Percentiles rank a stretch among this genome's conserved stretches.
Evolutionary conservation across 2,888 invertebrate genomes (phyloP).

Genomic region (Carcina quercana): DNA sequence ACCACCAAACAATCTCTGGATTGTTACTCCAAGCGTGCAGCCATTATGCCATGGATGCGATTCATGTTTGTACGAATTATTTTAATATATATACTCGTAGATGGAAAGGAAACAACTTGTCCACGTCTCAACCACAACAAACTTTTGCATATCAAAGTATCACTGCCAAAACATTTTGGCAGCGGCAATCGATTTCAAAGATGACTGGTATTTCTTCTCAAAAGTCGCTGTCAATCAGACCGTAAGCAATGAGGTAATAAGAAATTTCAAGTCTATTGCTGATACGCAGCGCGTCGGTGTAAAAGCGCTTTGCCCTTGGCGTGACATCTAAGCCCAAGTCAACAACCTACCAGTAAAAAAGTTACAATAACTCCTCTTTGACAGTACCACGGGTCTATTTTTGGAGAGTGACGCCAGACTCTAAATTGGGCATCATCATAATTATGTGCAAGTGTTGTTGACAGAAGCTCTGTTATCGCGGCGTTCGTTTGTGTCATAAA

Average conservation of each 20-base stretch:
- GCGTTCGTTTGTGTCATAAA: not conserved
- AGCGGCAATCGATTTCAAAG: conserved; percentile 7
- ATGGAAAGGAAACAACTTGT: too few relatives aligned
- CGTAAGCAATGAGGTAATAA: not conserved
- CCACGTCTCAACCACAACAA: too few relatives aligned
- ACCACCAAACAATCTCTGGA: too few relatives aligned
- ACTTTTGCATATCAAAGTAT: not conserved
- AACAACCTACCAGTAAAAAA: conserved; percentile 64
- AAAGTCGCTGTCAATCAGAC: conserved; percentile 4
- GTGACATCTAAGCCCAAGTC: conserved; percentile 65
- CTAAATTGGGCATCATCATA: conserved; percentile 8
- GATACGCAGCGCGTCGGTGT: not conserved
- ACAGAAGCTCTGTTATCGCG: too few relatives aligned
- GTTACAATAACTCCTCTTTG: conserved; percentile 57
- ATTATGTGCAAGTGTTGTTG: too few relatives aligned
- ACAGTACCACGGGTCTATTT: conserved; percentile 54
- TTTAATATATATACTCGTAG: too few relatives aligned
- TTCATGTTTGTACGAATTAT: too few relatives aligned
- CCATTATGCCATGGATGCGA: too few relatives aligned
- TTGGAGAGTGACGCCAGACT: conserved; percentile 55
- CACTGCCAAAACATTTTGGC: conserved; percentile 10
- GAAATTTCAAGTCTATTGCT: too few relatives aligned
- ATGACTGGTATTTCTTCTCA: conserved; percentile 8
- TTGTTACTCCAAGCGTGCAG: too few relatives aligned
- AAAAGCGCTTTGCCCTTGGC: conserved; percentile 44